Percentiles rank a stretch among this genome's conserved stretches.
Conservation (phyloP, 2,888 invertebrate species). For the Latrodectus elegans region DNA sequence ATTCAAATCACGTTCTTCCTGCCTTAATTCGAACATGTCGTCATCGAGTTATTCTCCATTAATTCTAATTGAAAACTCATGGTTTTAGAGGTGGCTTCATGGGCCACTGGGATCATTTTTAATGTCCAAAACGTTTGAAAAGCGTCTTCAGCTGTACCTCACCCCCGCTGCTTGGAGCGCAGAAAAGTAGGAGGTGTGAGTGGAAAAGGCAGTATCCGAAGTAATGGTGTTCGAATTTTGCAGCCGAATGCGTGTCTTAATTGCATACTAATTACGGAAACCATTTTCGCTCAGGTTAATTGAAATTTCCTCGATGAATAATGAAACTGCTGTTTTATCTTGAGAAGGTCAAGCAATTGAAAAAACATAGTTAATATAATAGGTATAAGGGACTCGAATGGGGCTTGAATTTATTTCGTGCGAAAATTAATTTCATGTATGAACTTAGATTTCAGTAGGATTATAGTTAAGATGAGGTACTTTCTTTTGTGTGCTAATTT, state of each 20-base stretch:
- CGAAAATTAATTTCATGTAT: background rate
- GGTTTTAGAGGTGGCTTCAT: background rate
- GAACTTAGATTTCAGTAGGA: no score
- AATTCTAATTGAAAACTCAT: slow-evolving; percentile 16
- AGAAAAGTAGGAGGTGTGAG: background rate
- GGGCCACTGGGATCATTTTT: background rate
- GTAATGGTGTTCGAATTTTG: slow-evolving; percentile 22
- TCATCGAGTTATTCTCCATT: background rate
- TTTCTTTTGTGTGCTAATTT: no score
- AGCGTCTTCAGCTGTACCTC: background rate
- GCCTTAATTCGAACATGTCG: no score
- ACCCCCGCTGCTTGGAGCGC: background rate
- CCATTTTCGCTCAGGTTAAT: slow-evolving; percentile 52
- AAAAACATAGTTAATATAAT: background rate
- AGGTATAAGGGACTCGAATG: background rate
- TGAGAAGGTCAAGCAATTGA: background rate
- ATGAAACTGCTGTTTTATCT: slow-evolving; percentile 26
- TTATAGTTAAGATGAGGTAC: no score
- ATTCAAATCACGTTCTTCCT: no score
- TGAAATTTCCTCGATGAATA: slow-evolving; percentile 36
- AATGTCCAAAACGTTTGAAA: slow-evolving; percentile 8
- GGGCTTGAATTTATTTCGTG: slow-evolving; percentile 11
- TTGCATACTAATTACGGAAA: slow-evolving; percentile 50
- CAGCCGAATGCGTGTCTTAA: slow-evolving; percentile 35
- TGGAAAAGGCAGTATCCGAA: background rate